Base-by-base conservation (phyloP, 2,113 vertebrate genomes). In the Tretioscincus oriximinensis region DNA sequence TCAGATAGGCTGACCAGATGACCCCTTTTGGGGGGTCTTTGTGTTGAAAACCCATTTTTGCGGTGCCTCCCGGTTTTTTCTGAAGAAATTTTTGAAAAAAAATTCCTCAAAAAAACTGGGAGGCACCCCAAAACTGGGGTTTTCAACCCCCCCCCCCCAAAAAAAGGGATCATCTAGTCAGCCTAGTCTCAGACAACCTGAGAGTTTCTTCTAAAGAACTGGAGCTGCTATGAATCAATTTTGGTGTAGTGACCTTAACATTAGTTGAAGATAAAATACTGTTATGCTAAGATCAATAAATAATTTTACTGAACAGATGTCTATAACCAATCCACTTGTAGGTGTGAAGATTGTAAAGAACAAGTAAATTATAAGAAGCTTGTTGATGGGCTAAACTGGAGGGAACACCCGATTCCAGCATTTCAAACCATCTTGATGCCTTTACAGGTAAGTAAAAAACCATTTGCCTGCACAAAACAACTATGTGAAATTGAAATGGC, bases 371-470 rank as follows among this genome's bases (percentile, higher is more conserved):
- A 98, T 75, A 35, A 93, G 0, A 94, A 93, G 16, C 93, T 98
- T 85, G 83, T 98, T 73, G 87, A 91, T 86, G 91, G 85, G 4
- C 90, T 98, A 81, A 96, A 99, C 93, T 98, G 97, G 97, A 88
- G 93, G 87, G 88, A 94, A 76, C 94, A 97, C 85, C 93, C 87
- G 1, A 65, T 94, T 51, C 84, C 91, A 12, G 85, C 83, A 74
- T 78, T 91, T 16, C 54, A 89, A 58, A 87, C 73, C 1, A 78
- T 73, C 4, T 77, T 88, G 0, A 65, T 80, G n/a, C 85, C 87
- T 47, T 81, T 93, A 84, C 93, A 96, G 95, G 96, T 97, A 95
- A 95, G 88, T 78, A 7, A 61, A 85, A 61, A 31, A 5, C 2
- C n/a, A n/a, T n/a, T n/a, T n/a, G n/a, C n/a, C n/a, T 76, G 6